Percentiles rank a stretch among this genome's conserved stretches.
phyloP scores from a whole-genome alignment of 2,888 invertebrate species.

The Drosophila subquinaria region DNA sequence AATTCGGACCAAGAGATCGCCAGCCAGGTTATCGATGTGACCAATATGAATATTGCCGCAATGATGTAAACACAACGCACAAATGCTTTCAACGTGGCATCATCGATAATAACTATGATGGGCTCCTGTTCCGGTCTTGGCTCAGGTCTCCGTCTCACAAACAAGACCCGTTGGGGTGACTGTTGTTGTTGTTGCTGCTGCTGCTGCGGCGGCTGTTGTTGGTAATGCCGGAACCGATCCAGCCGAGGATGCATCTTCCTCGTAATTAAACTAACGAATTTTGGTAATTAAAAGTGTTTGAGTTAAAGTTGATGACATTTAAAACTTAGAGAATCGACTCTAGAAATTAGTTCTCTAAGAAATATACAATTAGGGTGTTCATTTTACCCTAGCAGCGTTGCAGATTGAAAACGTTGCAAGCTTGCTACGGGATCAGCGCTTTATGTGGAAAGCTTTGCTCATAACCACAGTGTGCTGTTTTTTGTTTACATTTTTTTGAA shows the following conservation, averaged over 20 bases:
- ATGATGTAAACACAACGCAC: slow-evolving; percentile 19
- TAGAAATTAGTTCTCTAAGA: too few relatives aligned
- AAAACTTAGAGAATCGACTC: too few relatives aligned
- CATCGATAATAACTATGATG: slow-evolving; percentile 6
- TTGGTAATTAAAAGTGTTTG: neutral
- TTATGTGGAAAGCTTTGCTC: too few relatives aligned
- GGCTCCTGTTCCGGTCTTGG: neutral
- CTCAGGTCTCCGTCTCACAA: neutral
- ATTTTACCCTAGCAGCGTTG: too few relatives aligned
- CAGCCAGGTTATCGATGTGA: slow-evolving; percentile 26
- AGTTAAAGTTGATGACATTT: slow-evolving; percentile 8
- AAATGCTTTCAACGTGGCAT: slow-evolving; percentile 7
- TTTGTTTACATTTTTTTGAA: too few relatives aligned
- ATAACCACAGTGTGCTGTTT: too few relatives aligned
- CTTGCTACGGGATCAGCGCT: too few relatives aligned
- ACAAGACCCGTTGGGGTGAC: neutral
- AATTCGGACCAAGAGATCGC: neutral
- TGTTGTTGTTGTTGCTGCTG: neutral
- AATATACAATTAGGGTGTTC: too few relatives aligned
- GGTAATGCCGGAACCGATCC: slow-evolving; percentile 8
- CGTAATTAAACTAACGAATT: slow-evolving; percentile 13
- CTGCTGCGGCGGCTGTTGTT: slow-evolving; percentile 15
- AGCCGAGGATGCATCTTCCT: slow-evolving; percentile 22
- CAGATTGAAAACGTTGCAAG: too few relatives aligned
- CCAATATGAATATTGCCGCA: slow-evolving; percentile 5